Evolutionary conservation across 2,113 vertebrate genomes (phyloP), one percentile per base, ranked within the genome.

Genomic region (Glaucidium brasilianum): DNA sequence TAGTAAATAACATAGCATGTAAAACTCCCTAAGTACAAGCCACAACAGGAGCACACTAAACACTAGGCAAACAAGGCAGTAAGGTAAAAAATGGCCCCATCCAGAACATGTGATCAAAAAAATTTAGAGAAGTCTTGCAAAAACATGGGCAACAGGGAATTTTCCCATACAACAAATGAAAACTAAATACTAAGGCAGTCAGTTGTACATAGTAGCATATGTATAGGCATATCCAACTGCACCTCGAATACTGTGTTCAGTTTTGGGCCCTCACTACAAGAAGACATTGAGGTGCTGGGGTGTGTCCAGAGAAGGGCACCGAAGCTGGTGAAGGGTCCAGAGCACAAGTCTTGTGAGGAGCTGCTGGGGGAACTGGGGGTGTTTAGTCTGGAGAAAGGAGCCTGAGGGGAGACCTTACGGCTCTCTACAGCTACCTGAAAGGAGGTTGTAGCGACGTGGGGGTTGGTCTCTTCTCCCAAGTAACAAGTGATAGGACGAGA

Each of bases 211-310:
- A 37, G 60, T 47, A 73, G 47, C 45, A 26, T 9, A 12, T 3
- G 43, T 50, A 15, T 20, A 30, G 53, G 30, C 20, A 43, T 68
- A 43, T 52, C 30, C 3, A 1, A 30, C 30, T 4, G 9, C 35
- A 45, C 26, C 26, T 53, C 3, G 0, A 52, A 8, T 4, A 1
- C 22, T 62, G 45, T 5, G 53, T 29, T 15, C 72, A 59, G 62
- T 25, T 8, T 13, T 35, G 35, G 35, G 43, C 43, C 30, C 41
- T 66, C 19, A 8, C 6, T 5, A 4, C 15, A 19, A 20, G n/a
- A 39, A 6, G 53, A 49, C n/a, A 7, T 4, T 1, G 43, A 59
- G n/a, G 13, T 1, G 41, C n/a, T 26, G 29, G 53, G 34, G n/a
- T 3, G 20, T 21, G 45, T 47, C 45, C 45, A 47, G 20, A 47